Base-by-base conservation (phyloP, 2,888 invertebrate species). In the Diloba caeruleocephala region DNA sequence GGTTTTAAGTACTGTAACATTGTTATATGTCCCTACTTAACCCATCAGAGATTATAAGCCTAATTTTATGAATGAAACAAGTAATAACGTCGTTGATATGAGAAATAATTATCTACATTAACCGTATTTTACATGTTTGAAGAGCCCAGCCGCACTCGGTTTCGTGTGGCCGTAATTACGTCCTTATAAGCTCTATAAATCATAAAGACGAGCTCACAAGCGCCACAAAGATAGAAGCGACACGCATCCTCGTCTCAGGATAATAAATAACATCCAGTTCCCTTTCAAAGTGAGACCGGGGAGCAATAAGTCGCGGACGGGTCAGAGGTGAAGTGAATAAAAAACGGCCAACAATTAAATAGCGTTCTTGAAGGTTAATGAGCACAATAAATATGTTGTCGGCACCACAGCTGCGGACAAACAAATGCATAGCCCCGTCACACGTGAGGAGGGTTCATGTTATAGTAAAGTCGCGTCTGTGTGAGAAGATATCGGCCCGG, bases 311-410 rank as follows among this genome's bases (percentile, higher is more conserved):
- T 92, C 89, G 88, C 86, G 81, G 84, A 83, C 86, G 89, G 92
- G 93, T 92, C 92, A 92, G 78, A 92, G 93, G 92, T 93, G 92
- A 92, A 84, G 84, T 91, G 91, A 89, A 92, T 93, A 92, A 93
- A 93, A 93, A 93, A 93, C 92, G 90, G 89, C 89, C 90, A 88
- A 93, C 93, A 92, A 93, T 93, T 93, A 93, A 92, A 93, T 92
- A 90, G 92, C 90, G 92, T 91, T 92, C 92, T 92, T 89, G 90
- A 93, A 93, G 93, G 93, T 92, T 92, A 93, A 93, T 93, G 92
- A 93, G 92, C 86, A 92, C 90, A 90, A 92, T 93, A 92, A 92
- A 92, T 92, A 92, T 92, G 92, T 92, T 92, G 92, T 92, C 93
- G 93, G 92, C 91, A 88, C 87, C 87, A 87, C 92, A 92, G 92